A percentile compares a stretch with the other conserved stretches of the same genome.
Evolutionary conservation across 2,797 vertebrate genomes (phyloP).

Genomic region (Corythornis leucogaster): DNA sequence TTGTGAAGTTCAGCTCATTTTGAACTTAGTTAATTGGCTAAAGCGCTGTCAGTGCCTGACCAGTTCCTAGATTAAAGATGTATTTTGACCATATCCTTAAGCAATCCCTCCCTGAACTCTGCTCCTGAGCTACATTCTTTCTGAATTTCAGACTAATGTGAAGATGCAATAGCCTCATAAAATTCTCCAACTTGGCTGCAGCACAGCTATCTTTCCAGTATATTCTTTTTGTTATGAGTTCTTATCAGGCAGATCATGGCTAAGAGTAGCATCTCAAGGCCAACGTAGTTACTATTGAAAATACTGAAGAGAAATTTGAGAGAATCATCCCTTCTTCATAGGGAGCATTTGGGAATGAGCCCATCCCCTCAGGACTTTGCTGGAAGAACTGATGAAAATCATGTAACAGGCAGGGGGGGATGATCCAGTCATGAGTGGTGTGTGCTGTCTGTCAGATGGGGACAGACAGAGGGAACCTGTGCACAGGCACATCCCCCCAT

Average conservation of each 20-base stretch:
- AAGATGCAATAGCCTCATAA: background rate
- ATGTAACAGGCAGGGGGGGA: rapidly evolving
- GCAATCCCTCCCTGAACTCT: background rate
- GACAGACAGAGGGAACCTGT: background rate
- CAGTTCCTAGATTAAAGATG: background rate
- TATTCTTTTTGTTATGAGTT: background rate
- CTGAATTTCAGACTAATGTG: background rate
- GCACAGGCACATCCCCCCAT: too few species aligned
- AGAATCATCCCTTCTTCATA: background rate
- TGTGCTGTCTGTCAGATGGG: background rate
- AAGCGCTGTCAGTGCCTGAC: background rate
- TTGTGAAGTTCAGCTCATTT: background rate
- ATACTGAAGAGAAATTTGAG: background rate
- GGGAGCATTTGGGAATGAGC: background rate
- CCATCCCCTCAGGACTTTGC: background rate
- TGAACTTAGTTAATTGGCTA: background rate
- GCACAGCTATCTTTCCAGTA: background rate
- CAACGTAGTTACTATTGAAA: background rate
- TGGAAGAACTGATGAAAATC: background rate
- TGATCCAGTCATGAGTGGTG: background rate
- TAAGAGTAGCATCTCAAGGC: background rate
- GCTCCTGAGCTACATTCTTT: background rate
- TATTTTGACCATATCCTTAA: background rate
- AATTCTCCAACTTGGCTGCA: background rate
- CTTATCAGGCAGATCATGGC: background rate